Evolutionary conservation across 2,888 invertebrate species (phyloP).

Genomic region (Tenthredo amoena): DNA sequence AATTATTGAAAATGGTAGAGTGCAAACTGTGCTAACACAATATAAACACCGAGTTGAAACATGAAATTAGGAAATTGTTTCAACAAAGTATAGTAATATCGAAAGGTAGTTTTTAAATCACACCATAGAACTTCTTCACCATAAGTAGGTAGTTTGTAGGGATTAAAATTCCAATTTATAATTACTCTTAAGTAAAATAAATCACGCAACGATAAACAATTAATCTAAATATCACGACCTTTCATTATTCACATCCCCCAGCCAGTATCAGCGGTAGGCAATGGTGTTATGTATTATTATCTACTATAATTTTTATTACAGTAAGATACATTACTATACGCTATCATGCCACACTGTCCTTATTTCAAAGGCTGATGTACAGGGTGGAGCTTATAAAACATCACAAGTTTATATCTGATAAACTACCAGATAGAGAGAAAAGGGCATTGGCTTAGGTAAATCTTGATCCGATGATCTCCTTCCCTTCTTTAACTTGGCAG

Average conservation of each 20-base stretch:
- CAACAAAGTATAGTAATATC: constrained; percentile 17
- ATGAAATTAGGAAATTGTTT: constrained; percentile 13
- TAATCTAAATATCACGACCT: constrained; percentile 25
- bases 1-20: not conserved
- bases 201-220: not conserved
- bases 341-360: not conserved
- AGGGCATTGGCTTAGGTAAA: too few species aligned
- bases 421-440: not conserved
- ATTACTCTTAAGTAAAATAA: not conserved
- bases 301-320: not conserved
- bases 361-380: not conserved
- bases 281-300: not conserved
- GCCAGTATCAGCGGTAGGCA: not conserved
- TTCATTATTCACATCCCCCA: not conserved
- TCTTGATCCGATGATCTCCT: not conserved
- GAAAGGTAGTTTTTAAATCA: not conserved
- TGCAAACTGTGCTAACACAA: not conserved
- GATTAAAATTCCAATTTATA: constrained; percentile 1
- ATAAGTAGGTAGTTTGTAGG: not conserved
- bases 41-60: not conserved
- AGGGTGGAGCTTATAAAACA: not conserved
- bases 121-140: not conserved
- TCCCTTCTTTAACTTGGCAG: too few species aligned
- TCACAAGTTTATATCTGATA: not conserved
- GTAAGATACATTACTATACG: not conserved